Evolutionary conservation across 2,888 invertebrate species (phyloP).

Genomic region (Megalurothrips usitatus): DNA sequence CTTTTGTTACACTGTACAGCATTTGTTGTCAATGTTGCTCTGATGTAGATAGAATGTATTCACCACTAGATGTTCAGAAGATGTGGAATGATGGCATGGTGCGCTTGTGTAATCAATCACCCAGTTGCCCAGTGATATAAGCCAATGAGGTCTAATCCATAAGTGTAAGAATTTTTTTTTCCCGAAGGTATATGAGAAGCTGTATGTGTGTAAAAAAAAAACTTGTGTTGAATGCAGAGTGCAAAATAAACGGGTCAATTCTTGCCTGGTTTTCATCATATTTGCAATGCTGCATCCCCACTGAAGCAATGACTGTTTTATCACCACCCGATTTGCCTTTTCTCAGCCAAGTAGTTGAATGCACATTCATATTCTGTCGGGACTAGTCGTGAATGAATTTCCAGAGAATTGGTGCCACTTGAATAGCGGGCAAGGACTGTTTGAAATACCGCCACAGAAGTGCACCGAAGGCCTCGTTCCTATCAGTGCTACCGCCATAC

Average conservation of each 20-base stretch:
- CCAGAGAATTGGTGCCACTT: too few species aligned
- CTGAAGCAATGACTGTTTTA: too few species aligned
- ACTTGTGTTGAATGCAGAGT: background rate
- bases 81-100: background rate
- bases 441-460: too few species aligned
- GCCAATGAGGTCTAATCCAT: background rate
- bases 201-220: background rate
- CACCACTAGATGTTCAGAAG: background rate
- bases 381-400: too few species aligned
- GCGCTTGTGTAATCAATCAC: background rate
- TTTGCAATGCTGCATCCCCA: background rate
- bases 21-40: background rate
- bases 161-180: background rate
- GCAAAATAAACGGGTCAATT: conserved; percentile 13
- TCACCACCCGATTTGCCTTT: too few species aligned
- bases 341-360: too few species aligned
- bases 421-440: too few species aligned
- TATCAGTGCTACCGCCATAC: too few species aligned
- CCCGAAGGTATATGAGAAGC: background rate
- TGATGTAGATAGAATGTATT: background rate
- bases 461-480: too few species aligned
- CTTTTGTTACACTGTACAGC: background rate
- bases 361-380: too few species aligned
- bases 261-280: background rate
- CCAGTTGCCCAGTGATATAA: background rate